Base-by-base conservation (phyloP, 2,888 invertebrate species). In the Pristionchus fissidentatus region DNA sequence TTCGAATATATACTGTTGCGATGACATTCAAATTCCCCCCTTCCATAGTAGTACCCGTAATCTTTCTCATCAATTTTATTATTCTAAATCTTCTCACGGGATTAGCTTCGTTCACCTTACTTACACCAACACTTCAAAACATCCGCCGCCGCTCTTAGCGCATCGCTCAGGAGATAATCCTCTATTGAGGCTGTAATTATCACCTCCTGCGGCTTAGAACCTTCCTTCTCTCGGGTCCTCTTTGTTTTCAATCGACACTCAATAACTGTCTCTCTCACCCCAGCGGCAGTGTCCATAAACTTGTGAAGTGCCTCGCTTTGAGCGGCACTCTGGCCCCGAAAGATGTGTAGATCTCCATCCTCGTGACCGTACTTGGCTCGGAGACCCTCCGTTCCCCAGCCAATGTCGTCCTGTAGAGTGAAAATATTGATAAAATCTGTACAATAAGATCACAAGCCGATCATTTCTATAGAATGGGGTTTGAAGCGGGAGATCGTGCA, bases 361-460 rank as follows among this genome's bases (percentile, higher is more conserved):
- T 82, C 82, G 38, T 82, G 82, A 15, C 70, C 82, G 32, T 38
- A 55, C 19, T 22, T 35, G 0, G 75, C 19, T 13, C 38, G 35
- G 29, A 32, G 38, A n/a, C 66, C 84, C 38, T 84, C 84, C 15
- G 66, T 46, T 3, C 84, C 84, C 78, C 84, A 79, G 5, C 84
- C 84, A 52, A 84, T 46, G 57, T 73, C 83, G 35, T 83, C 83
- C 83, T 83, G 41, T 5, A 73, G n/a, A n/a, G n/a, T n/a, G n/a
- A n/a, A n/a, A n/a, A n/a, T n/a, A n/a, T n/a, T n/a, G n/a, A n/a
- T n/a, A n/a, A n/a, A n/a, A n/a, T n/a, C n/a, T n/a, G n/a, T n/a
- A n/a, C n/a, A n/a, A n/a, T n/a, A n/a, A n/a, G n/a, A n/a, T n/a
- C n/a, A n/a, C n/a, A n/a, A n/a, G n/a, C n/a, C n/a, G n/a, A n/a